These are phyloP conservation scores for Anthopleura sola DNA, from an alignment of 64 coral and sea anemone genomes.

Conservation along the genomic window DNA sequence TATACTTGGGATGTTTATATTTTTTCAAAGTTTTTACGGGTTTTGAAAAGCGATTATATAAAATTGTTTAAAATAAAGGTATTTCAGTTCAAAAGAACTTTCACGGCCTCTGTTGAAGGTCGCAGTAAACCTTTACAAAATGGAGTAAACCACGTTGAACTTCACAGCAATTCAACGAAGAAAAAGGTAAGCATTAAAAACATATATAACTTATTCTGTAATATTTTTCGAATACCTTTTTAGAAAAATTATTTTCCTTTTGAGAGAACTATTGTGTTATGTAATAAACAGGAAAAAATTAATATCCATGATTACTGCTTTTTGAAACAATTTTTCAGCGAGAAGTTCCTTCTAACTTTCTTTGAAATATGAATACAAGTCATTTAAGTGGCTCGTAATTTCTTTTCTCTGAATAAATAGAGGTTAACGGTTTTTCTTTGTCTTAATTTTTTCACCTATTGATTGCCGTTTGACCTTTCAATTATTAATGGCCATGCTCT, in stretches of 20 bases:
- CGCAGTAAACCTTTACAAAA: neutral
- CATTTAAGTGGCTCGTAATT: neutral
- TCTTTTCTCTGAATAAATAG: neutral
- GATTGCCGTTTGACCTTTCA: slow-evolving; percentile 5
- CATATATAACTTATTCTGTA: neutral
- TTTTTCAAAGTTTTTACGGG: slow-evolving; percentile 11
- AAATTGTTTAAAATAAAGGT: neutral
- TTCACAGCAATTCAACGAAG: neutral
- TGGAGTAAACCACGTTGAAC: neutral
- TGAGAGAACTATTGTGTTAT: too few species aligned
- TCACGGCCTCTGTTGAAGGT: neutral
- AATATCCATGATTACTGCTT: neutral
- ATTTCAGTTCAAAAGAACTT: neutral
- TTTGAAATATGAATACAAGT: neutral
- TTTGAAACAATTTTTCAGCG: neutral
- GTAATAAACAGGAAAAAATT: too few species aligned
- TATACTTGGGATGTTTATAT: neutral
- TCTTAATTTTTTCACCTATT: neutral
- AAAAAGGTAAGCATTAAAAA: neutral
- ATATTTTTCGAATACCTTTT: neutral
- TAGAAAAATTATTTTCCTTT: neutral
- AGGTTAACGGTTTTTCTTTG: neutral
- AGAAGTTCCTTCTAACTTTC: neutral
- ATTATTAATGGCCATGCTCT: neutral
- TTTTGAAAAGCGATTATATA: neutral